Evolutionary conservation across 2,113 vertebrate genomes (phyloP), one percentile per base, ranked within the genome.

Genomic region (Tenebrosternarchus preto): DNA sequence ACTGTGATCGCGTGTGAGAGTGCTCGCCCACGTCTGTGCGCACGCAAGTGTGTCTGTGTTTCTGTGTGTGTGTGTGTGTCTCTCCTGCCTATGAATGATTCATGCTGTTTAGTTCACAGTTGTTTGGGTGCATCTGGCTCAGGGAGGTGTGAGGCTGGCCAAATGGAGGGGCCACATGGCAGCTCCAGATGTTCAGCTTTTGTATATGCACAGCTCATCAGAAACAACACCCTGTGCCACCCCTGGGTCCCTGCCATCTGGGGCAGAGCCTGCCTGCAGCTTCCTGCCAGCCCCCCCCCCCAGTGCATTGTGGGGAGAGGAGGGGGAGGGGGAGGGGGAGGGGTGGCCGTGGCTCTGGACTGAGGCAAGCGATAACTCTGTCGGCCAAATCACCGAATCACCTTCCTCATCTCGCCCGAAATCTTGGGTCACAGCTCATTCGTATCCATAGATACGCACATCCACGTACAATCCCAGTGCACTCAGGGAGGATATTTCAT

Each of bases 131-230:
- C 89, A 93, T 91, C 85, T 88, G 84, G 92, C 66, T 90, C 82
- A 15, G 88, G 78, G 86, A 92, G 91, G 91, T 85, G 85, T 74
- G 80, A 55, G 90, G 89, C 90, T 85, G 92, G 94, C 94, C 93
- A 92, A 92, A 93, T 90, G 92, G 77, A 87, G 84, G 88, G 87
- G 88, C 93, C 95, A 96, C 94, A 94, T 95, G 94, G 95, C 81
- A 69, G 80, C 91, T 95, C 93, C 95, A 95, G 95, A 95, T 96
- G 96, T 95, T 96, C 84, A 80, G 85, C 89, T 86, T 89, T 91
- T 93, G 84, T 94, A 87, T 92, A 92, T 90, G 92, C 92, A 78
- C 88, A 86, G 91, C 91, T 95, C 93, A 93, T 94, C 93, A 91
- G 88, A 92, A 92, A 89, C 90, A 27, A 90, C 85, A 88, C 88